These are phyloP conservation scores for Diorhabda elongata DNA, from an alignment of 1,140 invertebrate genomes.

Conservation along the genomic window DNA sequence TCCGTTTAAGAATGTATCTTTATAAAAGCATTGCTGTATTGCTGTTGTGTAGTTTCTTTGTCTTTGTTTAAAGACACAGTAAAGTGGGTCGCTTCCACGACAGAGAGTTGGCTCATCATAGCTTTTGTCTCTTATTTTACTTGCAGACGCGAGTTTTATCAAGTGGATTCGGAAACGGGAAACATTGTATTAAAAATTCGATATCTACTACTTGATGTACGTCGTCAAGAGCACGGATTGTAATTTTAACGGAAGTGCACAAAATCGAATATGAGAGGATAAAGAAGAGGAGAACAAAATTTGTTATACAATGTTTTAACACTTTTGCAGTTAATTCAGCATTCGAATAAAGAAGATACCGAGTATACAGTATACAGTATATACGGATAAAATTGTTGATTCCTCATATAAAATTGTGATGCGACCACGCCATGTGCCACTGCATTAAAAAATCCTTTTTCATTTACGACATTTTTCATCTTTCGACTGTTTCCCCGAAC, in stretches of 20 bases:
- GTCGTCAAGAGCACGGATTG: background rate
- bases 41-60: slow-evolving; percentile 4
- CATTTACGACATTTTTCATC: too few species aligned
- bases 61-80: slow-evolving; percentile 12
- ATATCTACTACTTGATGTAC: slow-evolving; percentile 5
- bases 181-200: slow-evolving; percentile 11
- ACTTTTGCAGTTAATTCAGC: too few species aligned
- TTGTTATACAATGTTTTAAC: too few species aligned
- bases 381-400: too few species aligned
- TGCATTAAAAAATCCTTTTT: too few species aligned
- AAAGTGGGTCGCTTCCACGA: slow-evolving; percentile 12
- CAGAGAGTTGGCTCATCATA: slow-evolving; percentile 15
- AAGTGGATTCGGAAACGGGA: slow-evolving; percentile 8
- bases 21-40: slow-evolving; percentile 1
- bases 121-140: slow-evolving; percentile 12
- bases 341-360: too few species aligned
- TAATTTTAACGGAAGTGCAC: slow-evolving; percentile 2
- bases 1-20: background rate
- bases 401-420: too few species aligned
- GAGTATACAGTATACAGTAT: too few species aligned
- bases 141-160: slow-evolving; percentile 10
- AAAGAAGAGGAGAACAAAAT: background rate
- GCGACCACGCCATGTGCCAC: too few species aligned
- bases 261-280: background rate
- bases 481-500: too few species aligned